Evolutionary conservation across 2,797 vertebrate genomes (phyloP).

Genomic region (Avahi laniger): DNA sequence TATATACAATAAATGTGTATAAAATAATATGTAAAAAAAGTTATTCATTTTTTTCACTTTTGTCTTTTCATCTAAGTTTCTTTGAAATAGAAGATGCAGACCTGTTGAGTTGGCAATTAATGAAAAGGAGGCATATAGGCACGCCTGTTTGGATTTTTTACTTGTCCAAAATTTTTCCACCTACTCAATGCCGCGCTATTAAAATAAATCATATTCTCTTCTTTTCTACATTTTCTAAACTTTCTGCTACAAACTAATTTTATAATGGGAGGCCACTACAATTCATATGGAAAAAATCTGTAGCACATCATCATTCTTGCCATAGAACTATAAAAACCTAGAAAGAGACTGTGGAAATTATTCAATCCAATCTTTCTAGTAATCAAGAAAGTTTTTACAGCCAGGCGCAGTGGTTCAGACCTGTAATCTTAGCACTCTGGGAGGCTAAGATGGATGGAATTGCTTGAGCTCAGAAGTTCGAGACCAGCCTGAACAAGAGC

Average conservation of each 20-base stretch:
- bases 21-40: not conserved
- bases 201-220: not conserved
- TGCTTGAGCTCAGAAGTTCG: too few relatives aligned
- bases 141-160: not conserved
- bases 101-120: not conserved
- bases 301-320: not conserved
- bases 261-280: not conserved
- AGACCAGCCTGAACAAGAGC: too few relatives aligned
- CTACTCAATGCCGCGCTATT: not conserved
- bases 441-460: too few relatives aligned
- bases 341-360: not conserved
- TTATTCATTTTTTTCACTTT: not conserved
- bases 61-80: not conserved
- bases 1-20: not conserved
- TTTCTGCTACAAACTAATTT: not conserved
- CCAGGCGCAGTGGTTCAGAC: too few relatives aligned
- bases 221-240: not conserved
- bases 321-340: not conserved
- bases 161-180: not conserved
- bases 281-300: not conserved
- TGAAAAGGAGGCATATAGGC: not conserved
- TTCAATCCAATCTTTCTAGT: not conserved
- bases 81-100: constrained; percentile 21
- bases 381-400: not conserved
- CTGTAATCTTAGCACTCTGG: too few relatives aligned